A percentile compares a stretch with the other conserved stretches of the same genome.
These are phyloP conservation scores for Drosophila kanapiae DNA, from an alignment of 1,140 invertebrate species.

Conservation along the genomic window DNA sequence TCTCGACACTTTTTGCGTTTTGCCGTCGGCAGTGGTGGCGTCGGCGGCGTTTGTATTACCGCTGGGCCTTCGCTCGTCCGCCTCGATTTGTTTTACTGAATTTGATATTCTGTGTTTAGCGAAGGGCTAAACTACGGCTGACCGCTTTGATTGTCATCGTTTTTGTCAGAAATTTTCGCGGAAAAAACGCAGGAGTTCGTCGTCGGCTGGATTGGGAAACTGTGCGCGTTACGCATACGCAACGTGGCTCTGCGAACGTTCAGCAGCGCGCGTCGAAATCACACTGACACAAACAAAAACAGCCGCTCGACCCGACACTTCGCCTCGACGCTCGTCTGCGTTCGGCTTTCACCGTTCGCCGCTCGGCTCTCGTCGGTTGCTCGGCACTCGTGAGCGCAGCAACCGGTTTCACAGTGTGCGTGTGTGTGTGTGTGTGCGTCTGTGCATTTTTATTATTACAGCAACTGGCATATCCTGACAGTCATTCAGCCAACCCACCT, in stretches of 20 bases:
- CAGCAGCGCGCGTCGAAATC: slow-evolving; percentile 84
- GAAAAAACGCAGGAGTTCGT: slow-evolving; percentile 24
- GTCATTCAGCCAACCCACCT: slow-evolving; percentile 79
- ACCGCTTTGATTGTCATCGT: slow-evolving; percentile 48
- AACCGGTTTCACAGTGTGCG: slow-evolving; percentile 49
- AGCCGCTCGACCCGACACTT: slow-evolving; percentile 37
- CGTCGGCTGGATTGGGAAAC: slow-evolving; percentile 21
- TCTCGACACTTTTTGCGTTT: slow-evolving; percentile 40
- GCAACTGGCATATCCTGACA: slow-evolving; percentile 68
- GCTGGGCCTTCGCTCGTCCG: slow-evolving; percentile 26
- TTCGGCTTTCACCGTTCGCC: slow-evolving; percentile 37
- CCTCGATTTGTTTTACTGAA: slow-evolving; percentile 9
- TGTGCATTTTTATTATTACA: slow-evolving; percentile 73
- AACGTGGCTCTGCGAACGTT: slow-evolving; percentile 72
- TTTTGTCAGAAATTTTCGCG: slow-evolving; percentile 30
- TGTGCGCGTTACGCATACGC: slow-evolving; percentile 51
- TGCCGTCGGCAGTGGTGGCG: slow-evolving; percentile 35
- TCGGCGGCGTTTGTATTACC: slow-evolving; percentile 23
- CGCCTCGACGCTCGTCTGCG: slow-evolving; percentile 15
- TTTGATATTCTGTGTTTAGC: slow-evolving; percentile 1
- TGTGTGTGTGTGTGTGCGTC: slow-evolving; percentile 26
- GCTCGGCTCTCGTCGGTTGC: slow-evolving; percentile 8
- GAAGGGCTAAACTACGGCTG: slow-evolving; percentile 33
- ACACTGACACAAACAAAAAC: slow-evolving; percentile 81
- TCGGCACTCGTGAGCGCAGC: slow-evolving; percentile 21